A percentile compares a stretch with the other conserved stretches of the same genome.
Conservation (phyloP, 2,888 invertebrate species). For the Eumerus sabulonum region DNA sequence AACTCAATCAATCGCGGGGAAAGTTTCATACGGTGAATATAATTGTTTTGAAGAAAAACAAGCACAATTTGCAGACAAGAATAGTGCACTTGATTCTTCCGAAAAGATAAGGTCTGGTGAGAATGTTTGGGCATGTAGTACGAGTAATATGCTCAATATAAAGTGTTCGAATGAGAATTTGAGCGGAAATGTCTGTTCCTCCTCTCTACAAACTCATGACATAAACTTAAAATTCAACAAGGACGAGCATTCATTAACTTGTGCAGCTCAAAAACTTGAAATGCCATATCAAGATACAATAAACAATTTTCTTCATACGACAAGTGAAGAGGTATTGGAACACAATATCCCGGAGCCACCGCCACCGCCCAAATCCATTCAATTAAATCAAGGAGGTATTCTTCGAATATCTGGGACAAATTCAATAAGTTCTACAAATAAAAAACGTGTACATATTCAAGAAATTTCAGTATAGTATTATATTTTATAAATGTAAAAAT, state of each 20-base stretch:
- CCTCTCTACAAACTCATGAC: slow-evolving; percentile 6
- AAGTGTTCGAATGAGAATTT: slow-evolving; percentile 69
- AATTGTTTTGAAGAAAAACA: slow-evolving; percentile 83
- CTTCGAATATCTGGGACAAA: slow-evolving; percentile 81
- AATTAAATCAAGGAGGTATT: slow-evolving; percentile 80
- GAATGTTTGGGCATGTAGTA: slow-evolving; percentile 72
- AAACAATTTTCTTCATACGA: slow-evolving; percentile 74
- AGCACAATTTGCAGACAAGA: slow-evolving; percentile 74
- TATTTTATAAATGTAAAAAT: slow-evolving; percentile 2
- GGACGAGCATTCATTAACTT: slow-evolving; percentile 74
- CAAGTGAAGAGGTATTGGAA: slow-evolving; percentile 78
- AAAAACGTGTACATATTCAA: slow-evolving; percentile 94
- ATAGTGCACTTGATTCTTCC: neutral
- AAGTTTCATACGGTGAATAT: slow-evolving; percentile 82
- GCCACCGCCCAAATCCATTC: slow-evolving; percentile 79
- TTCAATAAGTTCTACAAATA: slow-evolving; percentile 86
- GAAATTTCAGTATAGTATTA: slow-evolving; percentile 87
- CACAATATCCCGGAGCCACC: slow-evolving; percentile 83
- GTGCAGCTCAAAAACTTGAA: slow-evolving; percentile 68
- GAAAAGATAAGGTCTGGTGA: slow-evolving; percentile 59
- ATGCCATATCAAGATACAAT: slow-evolving; percentile 77
- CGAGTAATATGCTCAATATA: slow-evolving; percentile 75
- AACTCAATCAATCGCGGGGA: slow-evolving; percentile 22
- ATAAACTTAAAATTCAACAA: slow-evolving; percentile 70
- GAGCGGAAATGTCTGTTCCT: neutral